Evolutionary conservation across 2,797 vertebrate species (phyloP), one percentile per base, ranked within the genome.

Genomic region (Enoplosus armatus): DNA sequence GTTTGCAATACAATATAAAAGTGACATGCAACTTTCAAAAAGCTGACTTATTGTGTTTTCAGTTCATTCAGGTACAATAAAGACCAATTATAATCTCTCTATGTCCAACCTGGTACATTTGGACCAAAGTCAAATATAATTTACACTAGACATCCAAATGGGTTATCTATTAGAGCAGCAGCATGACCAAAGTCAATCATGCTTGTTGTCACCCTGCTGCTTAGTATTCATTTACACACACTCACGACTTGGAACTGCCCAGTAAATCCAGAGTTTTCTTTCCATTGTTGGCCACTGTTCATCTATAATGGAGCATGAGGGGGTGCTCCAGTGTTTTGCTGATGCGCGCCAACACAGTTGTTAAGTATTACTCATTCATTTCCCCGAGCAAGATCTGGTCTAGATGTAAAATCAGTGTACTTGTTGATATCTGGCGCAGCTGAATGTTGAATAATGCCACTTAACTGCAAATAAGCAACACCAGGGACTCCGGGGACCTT

Each of bases 271-370:
- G 56, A 47, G 37, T 75, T 66, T 64, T n/a, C n/a, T n/a, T 61
- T 73, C 73, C 77, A 72, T 43, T 53, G 58, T 79, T 89, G 83
- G 75, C 77, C 51, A 70, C 58, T 75, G 77, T 85, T 88, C 72
- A 85, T 86, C 72, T 80, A 60, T 85, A 83, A 87, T 86, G 81
- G 79, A 83, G 75, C 80, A 71, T 69, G 61, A 68, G 80, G 75
- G 71, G 75, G 75, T 62, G 60, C 72, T 83, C 60, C 41, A 45
- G 67, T 67, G 79, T 83, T 91, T 72, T 58, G 74, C 81, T 80
- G 53, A 83, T 35, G 53, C 61, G 43, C n/a, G 1, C 72, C 75
- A 82, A 53, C 66, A 58, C 69, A 55, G 61, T 82, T 69, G 69
- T 87, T 60, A 74, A 85, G 33, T 65, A 75, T 75, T 82, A 54